Base-by-base conservation (phyloP, 2,113 vertebrate species). In the Chinchilla lanigera region DNA sequence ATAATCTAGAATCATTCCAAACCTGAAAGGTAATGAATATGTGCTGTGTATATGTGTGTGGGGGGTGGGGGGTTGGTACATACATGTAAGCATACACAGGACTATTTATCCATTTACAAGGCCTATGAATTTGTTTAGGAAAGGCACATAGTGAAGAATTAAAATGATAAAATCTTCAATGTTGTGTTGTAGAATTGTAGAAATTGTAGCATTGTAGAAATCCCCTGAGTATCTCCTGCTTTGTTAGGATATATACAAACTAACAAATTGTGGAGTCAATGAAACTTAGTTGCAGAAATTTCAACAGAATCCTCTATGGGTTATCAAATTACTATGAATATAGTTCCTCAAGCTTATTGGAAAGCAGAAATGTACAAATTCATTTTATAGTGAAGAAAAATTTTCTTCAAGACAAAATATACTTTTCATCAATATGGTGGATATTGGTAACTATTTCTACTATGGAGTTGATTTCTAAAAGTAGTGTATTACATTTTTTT, bases 201-300 rank as follows among this genome's bases (percentile, higher is more conserved):
- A 92, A 58, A 69, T 89, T 86, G 35, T 26, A 50, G 13, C 12
- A 73, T 87, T 92, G 1, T 52, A 85, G 17, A 92, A 58, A 69
- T 89, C 30, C 83, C 47, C 28, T 56, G 17, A 92, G 54, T 28
- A 20, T 93, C 61, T 41, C 0, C 7, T 93, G 8, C 52, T 67
- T 93, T 63, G 71, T 69, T 75, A 81, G 12, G 26, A n/a, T 73
- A 73, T 28, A 65, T 0, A 33, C 19, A 95, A 84, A 86, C 24
- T 94, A 91, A 80, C 5, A 89, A 86, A 1, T 5, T 83, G 26
- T 94, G 60, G 47, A 90, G 44, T 90, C 89, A 93, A 19, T 73
- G 65, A 93, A 84, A 22, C 44, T 73, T 83, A 94, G 93, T 30
- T 78, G 20, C 52, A 96, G 65, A 90, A 77, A 94, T 90, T 83